phyloP scores from a whole-genome alignment of 2,888 invertebrate species.

The Agrypnus murinus region DNA sequence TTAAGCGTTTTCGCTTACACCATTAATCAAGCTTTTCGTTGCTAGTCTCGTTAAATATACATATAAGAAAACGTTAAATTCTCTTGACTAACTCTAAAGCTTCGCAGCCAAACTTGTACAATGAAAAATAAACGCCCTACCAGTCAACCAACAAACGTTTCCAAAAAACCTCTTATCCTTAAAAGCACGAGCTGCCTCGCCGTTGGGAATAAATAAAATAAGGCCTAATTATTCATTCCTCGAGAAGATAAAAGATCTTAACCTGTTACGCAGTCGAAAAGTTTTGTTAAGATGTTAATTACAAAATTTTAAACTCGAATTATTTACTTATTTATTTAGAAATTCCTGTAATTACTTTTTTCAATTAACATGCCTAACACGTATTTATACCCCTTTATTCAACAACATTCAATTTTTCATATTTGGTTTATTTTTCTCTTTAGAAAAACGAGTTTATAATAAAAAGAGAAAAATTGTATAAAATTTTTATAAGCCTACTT shows the following conservation, averaged over 20 bases:
- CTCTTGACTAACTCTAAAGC: constrained; percentile 10
- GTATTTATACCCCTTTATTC: too few relatives aligned
- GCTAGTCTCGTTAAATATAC: constrained; percentile 28
- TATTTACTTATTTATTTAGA: too few relatives aligned
- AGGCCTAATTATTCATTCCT: background rate
- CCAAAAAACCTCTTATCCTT: constrained; percentile 12
- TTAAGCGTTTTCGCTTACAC: constrained; percentile 11
- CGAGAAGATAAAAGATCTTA: background rate
- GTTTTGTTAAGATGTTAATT: constrained; percentile 5
- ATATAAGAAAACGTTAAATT: constrained; percentile 25
- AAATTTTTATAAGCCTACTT: too few relatives aligned
- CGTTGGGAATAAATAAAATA: background rate
- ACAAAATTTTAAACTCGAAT: too few relatives aligned
- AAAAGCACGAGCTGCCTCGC: background rate
- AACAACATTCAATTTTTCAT: too few relatives aligned
- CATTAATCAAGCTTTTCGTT: constrained; percentile 29
- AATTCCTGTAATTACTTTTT: too few relatives aligned
- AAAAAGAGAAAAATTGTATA: too few relatives aligned
- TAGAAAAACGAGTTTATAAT: too few relatives aligned
- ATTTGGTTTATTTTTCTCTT: too few relatives aligned
- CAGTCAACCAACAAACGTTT: constrained; percentile 3
- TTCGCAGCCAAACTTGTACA: constrained; percentile 14
- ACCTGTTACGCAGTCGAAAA: too few relatives aligned
- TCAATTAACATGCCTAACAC: too few relatives aligned
- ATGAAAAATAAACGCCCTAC: constrained; percentile 22